Conservation (phyloP, 2,797 vertebrate genomes). For the Huso huso region DNA sequence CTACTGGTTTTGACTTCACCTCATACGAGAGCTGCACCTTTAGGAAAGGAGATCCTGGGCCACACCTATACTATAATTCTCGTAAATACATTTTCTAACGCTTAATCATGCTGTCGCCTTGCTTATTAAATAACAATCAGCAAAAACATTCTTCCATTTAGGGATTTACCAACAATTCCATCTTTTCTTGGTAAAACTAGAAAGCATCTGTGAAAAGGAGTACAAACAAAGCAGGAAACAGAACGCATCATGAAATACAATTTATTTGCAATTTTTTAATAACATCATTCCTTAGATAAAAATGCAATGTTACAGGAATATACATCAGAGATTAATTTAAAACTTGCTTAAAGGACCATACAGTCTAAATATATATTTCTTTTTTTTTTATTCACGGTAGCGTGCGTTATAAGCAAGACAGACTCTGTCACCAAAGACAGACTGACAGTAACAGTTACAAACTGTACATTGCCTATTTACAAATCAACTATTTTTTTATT, state of each 20-base stretch:
- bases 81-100: no score
- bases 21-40: no score
- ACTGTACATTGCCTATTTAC: constrained; percentile 95
- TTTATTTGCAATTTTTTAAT: constrained; percentile 99
- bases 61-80: no score
- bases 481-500: constrained; percentile 64
- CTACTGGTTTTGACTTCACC: no score
- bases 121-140: no score
- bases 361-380: constrained; percentile 70
- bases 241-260: constrained; percentile 67
- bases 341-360: constrained; percentile 83
- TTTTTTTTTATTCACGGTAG: constrained; percentile 73
- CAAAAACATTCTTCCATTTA: no score
- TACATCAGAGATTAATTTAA: constrained; percentile 97
- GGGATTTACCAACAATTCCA: no score
- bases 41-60: no score
- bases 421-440: constrained; percentile 85
- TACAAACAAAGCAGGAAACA: constrained; percentile 31
- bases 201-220: no score
- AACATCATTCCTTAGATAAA: constrained; percentile 99
- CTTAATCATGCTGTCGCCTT: no score
- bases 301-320: constrained; percentile 99
- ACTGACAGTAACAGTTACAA: constrained; percentile 87
- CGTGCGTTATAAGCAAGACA: constrained; percentile 88
- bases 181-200: no score